phyloP scores from a whole-genome alignment of 2,797 vertebrate species.

The Masticophis lateralis region DNA sequence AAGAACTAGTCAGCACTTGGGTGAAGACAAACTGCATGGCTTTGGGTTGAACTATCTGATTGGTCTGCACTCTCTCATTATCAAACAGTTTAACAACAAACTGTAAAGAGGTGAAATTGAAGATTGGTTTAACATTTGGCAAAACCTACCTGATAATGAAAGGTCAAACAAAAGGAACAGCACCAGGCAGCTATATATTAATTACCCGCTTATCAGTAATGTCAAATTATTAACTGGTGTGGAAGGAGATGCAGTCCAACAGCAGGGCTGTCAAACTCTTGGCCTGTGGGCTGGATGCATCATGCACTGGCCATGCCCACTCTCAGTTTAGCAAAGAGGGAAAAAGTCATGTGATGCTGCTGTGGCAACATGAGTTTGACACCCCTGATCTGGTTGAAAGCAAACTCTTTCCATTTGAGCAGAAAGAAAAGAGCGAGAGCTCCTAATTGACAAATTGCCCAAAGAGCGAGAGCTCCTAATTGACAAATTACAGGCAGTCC shows the following conservation, averaged over 20 bases:
- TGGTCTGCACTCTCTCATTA: not conserved
- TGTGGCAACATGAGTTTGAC: too few species aligned
- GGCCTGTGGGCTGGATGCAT: too few species aligned
- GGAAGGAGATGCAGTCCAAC: not conserved
- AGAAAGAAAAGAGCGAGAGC: not conserved
- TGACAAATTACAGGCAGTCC: not conserved
- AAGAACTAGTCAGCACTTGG: not conserved
- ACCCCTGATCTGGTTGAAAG: not conserved
- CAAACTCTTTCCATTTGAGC: not conserved
- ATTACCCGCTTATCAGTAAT: not conserved
- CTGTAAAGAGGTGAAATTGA: not conserved
- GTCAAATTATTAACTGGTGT: not conserved
- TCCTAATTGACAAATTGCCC: not conserved
- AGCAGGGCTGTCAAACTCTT: not conserved
- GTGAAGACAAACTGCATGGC: not conserved
- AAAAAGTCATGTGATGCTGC: too few species aligned
- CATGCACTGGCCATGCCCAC: too few species aligned
- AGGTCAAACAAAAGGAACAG: not conserved
- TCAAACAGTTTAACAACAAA: not conserved
- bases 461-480: not conserved
- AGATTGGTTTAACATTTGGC: not conserved
- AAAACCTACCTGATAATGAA: not conserved
- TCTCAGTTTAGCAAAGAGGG: too few species aligned
- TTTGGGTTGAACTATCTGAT: not conserved
- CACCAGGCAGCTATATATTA: not conserved